Conservation (phyloP, 2,888 invertebrate species). For the Conomelus anceps region DNA sequence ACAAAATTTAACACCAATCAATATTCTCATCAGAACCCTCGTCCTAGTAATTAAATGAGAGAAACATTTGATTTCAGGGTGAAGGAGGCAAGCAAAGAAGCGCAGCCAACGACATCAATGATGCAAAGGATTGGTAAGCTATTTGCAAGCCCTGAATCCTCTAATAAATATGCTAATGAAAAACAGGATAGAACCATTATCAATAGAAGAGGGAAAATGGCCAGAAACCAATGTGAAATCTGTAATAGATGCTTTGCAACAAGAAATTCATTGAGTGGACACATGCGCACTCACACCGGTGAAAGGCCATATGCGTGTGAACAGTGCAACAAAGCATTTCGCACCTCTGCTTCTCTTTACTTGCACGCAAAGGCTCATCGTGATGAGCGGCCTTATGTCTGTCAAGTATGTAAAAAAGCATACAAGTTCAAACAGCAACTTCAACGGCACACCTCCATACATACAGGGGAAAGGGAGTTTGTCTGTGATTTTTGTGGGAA, state of each 20-base stretch:
- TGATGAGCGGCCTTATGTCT: constrained; percentile 50
- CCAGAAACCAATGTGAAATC: constrained; percentile 38
- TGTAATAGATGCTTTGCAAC: constrained; percentile 44
- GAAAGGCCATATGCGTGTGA: constrained; percentile 44
- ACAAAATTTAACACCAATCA: too few species aligned
- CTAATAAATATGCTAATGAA: neutral
- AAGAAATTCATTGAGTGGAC: constrained; percentile 45
- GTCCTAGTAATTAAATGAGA: neutral
- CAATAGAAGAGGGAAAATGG: neutral
- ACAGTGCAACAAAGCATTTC: constrained; percentile 40
- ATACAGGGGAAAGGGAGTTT: constrained; percentile 44
- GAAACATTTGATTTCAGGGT: neutral
- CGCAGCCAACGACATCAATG: neutral
- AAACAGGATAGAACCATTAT: neutral
- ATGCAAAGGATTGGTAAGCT: neutral
- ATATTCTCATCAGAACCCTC: neutral
- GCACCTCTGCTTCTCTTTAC: constrained; percentile 36
- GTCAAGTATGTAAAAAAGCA: constrained; percentile 51
- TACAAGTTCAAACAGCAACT: constrained; percentile 45
- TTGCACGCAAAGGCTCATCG: constrained; percentile 46
- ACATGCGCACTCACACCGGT: constrained; percentile 43
- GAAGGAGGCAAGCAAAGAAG: neutral
- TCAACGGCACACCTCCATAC: constrained; percentile 46
- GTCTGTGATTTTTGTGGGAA: constrained; percentile 45
- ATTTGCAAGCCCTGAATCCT: neutral